A percentile compares a stretch with the other conserved stretches of the same genome.
phyloP scores from a whole-genome alignment of 2,113 vertebrate genomes.

The Phyllostomus discolor region DNA sequence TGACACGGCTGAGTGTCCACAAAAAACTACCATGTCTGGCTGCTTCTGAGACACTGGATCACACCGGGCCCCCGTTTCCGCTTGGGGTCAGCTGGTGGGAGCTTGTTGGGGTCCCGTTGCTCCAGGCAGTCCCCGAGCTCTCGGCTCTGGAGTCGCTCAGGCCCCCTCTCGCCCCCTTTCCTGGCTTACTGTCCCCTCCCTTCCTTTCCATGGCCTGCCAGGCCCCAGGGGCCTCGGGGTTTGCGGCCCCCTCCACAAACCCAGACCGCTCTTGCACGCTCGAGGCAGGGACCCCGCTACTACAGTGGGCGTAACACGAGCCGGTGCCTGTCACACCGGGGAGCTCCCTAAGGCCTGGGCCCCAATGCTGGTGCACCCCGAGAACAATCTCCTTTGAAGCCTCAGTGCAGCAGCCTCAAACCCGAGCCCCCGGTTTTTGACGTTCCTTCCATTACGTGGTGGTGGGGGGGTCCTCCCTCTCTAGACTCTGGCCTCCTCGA shows the following conservation, averaged over 20 bases:
- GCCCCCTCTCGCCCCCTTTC: rapidly evolving
- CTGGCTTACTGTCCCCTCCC: not conserved
- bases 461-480: not conserved
- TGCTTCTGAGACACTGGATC: not conserved
- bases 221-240: not conserved
- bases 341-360: not conserved
- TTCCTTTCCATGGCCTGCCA: rapidly evolving
- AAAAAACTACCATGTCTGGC: not conserved
- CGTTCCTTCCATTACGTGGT: not conserved
- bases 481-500: not conserved
- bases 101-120: not conserved
- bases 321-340: not conserved
- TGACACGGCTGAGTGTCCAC: not conserved
- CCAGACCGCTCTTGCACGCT: rapidly evolving
- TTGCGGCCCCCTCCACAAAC: not conserved
- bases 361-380: not conserved
- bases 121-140: not conserved
- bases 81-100: too few species aligned
- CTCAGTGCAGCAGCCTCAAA: not conserved
- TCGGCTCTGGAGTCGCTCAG: not conserved
- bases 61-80: rapidly evolving
- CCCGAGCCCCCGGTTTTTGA: rapidly evolving
- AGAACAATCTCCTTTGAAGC: not conserved
- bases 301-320: rapidly evolving
- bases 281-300: not conserved